Base-by-base conservation (phyloP, 2,888 invertebrate species). In the Napeogenes inachia region DNA sequence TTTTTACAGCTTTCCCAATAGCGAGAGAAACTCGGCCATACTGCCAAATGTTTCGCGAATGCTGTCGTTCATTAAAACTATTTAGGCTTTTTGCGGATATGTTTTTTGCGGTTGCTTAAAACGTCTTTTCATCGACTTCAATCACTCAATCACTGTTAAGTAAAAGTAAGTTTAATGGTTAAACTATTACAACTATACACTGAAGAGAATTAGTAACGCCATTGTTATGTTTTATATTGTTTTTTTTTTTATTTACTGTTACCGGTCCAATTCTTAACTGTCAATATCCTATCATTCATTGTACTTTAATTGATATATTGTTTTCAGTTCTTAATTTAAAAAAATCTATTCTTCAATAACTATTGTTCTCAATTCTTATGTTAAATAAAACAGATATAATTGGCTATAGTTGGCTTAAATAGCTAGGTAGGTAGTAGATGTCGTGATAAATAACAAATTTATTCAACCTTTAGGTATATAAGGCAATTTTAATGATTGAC, bases 1-100 rank as follows among this genome's bases (percentile, higher is more conserved):
- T 87, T 87, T 86, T 84, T 81, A 76, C 78, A 76, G 81, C 87
- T 88, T 87, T 88, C 88, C 81, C 84, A 84, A 86, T 84, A 80
- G 79, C 67, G 66, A 70, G 75, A 80, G 82, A 79, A 85, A 83
- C 82, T 81, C 81, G 79, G 78, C 71, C 79, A 80, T 75, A 78
- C 78, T 81, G 85, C 85, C 84, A 84, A 87, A 87, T 84, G 78
- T 82, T 84, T 79, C 78, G 78, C 71, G 63, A 78, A 79, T 71
- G 66, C 70, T 73, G 71, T 62, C 65, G 65, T 59, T 63, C 42
- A 47, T 61, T 63, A 57, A 46, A 59, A 60, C 13, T n/a, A 33
- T 50, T 55, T 55, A 54, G 38, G 30, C 4, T 33, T 60, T 54
- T 57, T 60, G 35, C 46, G 8, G 13, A 13, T 12, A 30, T 63